Base-by-base conservation (phyloP, 2,113 vertebrate genomes). In the Nanger granti region DNA sequence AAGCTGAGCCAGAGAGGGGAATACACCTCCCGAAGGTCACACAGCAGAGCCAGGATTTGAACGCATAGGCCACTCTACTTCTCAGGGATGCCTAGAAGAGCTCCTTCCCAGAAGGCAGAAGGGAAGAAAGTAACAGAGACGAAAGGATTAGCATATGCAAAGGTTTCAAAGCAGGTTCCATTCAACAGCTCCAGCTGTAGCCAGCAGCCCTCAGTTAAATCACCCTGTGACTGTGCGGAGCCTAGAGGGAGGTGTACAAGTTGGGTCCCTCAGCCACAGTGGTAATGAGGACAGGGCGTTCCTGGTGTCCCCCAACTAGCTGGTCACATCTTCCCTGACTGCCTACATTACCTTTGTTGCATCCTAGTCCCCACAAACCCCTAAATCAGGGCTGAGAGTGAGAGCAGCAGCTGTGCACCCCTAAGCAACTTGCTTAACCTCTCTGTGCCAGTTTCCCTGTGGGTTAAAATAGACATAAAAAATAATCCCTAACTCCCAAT, bases 1-100 rank as follows among this genome's bases (percentile, higher is more conserved):
- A 94, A 4, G 28, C 73, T 4, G 47, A 92, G 76, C 66, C 95
- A 92, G 96, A 90, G 80, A 92, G 9, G 47, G 41, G 0, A 62
- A 94, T 91, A 92, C 47, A 55, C 54, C 86, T 60, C n/a, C 85
- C 84, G 26, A 41, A 89, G 20, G 91, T 55, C 83, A 89, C 93
- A 95, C 60, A 83, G 96, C 88, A 94, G 12, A 69, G 54, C 10
- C 11, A 28, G 11, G 13, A 34, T 26, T 7, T 80, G 44, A n/a
- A 11, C 9, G 11, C 85, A 57, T 47, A 37, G 10, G 15, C 8
- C 49, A 2, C 28, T 18, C 1, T 0, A 7, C 17, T 54, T 55
- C 8, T 60, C 54, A 47, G 82, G 31, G 54, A 20, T 5, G 66
- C 76, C 18, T 4, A 20, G 52, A 37, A 55, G 20, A 41, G n/a